A percentile compares a stretch with the other conserved stretches of the same genome.
Evolutionary conservation across 2,888 invertebrate species (phyloP).

Genomic region (Tetranychus truncatus): DNA sequence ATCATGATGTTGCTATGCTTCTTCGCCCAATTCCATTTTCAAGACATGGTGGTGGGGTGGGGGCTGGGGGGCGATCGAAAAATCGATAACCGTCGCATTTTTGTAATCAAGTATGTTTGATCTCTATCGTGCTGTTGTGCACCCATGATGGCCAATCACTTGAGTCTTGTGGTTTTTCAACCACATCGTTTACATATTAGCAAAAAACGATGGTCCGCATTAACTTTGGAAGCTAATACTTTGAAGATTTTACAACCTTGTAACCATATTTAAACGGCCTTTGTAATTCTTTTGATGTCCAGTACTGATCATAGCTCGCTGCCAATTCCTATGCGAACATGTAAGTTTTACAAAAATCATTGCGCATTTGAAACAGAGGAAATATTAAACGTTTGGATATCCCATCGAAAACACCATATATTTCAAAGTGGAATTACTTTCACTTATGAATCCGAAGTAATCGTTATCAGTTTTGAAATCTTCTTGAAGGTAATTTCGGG

Average conservation of each 20-base stretch:
- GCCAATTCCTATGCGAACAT: constrained; percentile 23
- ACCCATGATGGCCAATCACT: constrained; percentile 27
- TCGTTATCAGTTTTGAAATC: constrained; percentile 21
- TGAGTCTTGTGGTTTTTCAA: constrained; percentile 28
- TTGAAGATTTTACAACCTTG: constrained; percentile 26
- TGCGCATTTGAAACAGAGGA: background rate
- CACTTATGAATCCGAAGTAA: constrained; percentile 29
- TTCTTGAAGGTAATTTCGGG: constrained; percentile 25
- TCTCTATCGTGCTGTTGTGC: constrained; percentile 10
- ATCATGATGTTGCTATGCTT: background rate
- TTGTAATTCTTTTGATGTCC: constrained; percentile 28
- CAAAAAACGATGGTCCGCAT: constrained; percentile 24
- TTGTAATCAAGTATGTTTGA: background rate
- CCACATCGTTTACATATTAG: constrained; percentile 28
- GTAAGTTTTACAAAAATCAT: too few relatives aligned
- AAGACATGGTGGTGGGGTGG: too few relatives aligned
- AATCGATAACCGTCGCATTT: background rate
- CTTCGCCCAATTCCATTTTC: background rate
- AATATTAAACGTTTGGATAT: background rate
- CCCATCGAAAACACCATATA: constrained; percentile 19
- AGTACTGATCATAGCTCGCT: constrained; percentile 28
- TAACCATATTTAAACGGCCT: constrained; percentile 29
- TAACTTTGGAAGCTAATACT: constrained; percentile 27
- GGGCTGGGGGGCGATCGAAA: too few relatives aligned
- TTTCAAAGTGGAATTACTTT: constrained; percentile 28